Conservation (phyloP, 2,888 invertebrate species). For the Malthinus seriepunctatus region DNA sequence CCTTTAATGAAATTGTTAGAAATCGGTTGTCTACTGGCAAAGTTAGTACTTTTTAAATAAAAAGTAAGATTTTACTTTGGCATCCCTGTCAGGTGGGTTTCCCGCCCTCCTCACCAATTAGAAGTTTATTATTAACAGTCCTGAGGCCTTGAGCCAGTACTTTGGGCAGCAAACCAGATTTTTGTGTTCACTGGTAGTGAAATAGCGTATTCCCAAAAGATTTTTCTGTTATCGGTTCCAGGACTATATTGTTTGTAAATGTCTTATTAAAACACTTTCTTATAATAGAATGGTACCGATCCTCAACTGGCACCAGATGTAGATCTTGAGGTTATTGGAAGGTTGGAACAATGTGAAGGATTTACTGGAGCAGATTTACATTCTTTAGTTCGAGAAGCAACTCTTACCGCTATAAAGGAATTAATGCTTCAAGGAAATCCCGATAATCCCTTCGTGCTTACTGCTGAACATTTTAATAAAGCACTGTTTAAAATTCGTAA, state of each 20-base stretch:
- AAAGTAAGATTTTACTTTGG: no score
- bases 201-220: no score
- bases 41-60: background rate
- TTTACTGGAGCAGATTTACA: slow-evolving; percentile 95
- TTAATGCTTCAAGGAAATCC: slow-evolving; percentile 64
- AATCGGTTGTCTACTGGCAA: no score
- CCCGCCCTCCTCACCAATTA: no score
- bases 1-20: no score
- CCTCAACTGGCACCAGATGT: slow-evolving; percentile 80
- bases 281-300: slow-evolving; percentile 71
- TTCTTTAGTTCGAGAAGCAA: slow-evolving; percentile 86
- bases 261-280: slow-evolving; percentile 18
- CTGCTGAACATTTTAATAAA: slow-evolving; percentile 71
- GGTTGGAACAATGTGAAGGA: slow-evolving; percentile 68
- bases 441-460: slow-evolving; percentile 59
- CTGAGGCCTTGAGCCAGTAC: no score
- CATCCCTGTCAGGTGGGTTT: no score
- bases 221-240: no score
- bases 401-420: slow-evolving; percentile 78
- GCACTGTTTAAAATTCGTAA: slow-evolving; percentile 83
- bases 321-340: slow-evolving; percentile 71
- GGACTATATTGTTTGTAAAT: background rate
- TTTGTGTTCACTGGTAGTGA: no score
- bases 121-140: no score
- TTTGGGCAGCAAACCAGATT: no score